Evolutionary conservation across 2,113 vertebrate genomes (phyloP).

Genomic region (Clarias batrachus): DNA sequence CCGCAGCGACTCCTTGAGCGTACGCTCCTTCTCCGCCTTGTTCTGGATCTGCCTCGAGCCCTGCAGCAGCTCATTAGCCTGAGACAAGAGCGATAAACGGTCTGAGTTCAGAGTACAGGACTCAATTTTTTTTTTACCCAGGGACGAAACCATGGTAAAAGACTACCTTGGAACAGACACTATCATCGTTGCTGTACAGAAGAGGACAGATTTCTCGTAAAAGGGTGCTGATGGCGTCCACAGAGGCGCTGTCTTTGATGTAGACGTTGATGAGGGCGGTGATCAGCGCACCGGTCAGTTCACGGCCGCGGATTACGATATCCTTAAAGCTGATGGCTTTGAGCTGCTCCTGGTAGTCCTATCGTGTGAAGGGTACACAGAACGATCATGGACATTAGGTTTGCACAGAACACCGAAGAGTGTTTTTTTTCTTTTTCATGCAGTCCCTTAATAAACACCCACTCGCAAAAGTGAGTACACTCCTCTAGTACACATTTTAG

Average conservation of each 20-base stretch:
- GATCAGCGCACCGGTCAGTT: constrained; percentile 89
- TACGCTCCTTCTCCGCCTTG: constrained; percentile 87
- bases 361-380: neutral
- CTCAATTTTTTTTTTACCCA: neutral
- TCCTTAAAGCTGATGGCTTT: constrained; percentile 92
- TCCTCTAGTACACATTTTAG: too few species aligned
- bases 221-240: constrained; percentile 90
- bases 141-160: neutral
- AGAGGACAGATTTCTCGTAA: constrained; percentile 90
- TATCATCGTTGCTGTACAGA: constrained; percentile 93
- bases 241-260: constrained; percentile 91
- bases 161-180: constrained; percentile 90
- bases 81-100: constrained; percentile 8
- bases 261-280: constrained; percentile 94
- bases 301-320: constrained; percentile 87
- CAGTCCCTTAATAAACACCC: too few species aligned
- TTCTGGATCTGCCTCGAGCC: constrained; percentile 88
- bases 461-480: too few species aligned
- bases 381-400: neutral
- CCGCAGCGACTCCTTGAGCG: constrained; percentile 85
- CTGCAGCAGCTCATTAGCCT: constrained; percentile 97
- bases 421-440: too few species aligned
- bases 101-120: neutral
- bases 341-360: constrained; percentile 94
- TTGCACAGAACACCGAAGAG: too few species aligned